phyloP scores from a whole-genome alignment of 30 jellyfish, hydroid and myxozoan genomes.

The Hydractinia symbiolongicarpus region DNA sequence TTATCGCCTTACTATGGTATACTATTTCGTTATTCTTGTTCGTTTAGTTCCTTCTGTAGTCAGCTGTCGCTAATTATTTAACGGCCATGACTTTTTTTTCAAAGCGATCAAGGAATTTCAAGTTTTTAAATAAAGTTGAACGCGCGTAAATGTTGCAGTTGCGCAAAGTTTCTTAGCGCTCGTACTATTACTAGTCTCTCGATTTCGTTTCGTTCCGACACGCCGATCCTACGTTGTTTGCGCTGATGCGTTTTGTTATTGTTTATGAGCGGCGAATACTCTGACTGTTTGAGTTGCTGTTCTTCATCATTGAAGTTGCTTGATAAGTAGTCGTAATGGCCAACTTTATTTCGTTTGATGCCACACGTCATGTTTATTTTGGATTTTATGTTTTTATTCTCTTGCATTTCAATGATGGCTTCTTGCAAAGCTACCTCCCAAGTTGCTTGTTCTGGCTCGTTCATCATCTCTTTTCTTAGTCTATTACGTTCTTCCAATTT shows the following conservation, averaged over 20 bases:
- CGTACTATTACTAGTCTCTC: background rate
- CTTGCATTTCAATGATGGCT: too few relatives aligned
- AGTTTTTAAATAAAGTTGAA: background rate
- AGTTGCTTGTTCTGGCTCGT: too few relatives aligned
- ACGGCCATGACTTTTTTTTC: background rate
- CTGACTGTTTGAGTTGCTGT: background rate
- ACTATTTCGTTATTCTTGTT: too few relatives aligned
- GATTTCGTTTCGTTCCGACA: constrained; percentile 16
- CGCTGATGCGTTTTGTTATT: background rate
- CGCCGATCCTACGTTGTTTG: background rate
- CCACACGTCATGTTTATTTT: too few relatives aligned
- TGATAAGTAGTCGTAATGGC: background rate
- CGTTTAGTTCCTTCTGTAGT: too few relatives aligned
- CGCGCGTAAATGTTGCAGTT: background rate
- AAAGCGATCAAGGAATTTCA: background rate
- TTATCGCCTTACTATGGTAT: too few relatives aligned
- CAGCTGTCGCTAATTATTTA: background rate
- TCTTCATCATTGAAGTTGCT: background rate
- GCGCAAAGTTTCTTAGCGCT: background rate
- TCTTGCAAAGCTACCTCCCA: too few relatives aligned
- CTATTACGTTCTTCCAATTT: too few relatives aligned
- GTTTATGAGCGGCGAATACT: background rate
- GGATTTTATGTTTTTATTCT: too few relatives aligned
- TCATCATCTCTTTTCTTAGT: too few relatives aligned
- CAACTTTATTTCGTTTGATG: too few relatives aligned